Base-by-base conservation (phyloP, 2,797 vertebrate species). In the Periparus ater region DNA sequence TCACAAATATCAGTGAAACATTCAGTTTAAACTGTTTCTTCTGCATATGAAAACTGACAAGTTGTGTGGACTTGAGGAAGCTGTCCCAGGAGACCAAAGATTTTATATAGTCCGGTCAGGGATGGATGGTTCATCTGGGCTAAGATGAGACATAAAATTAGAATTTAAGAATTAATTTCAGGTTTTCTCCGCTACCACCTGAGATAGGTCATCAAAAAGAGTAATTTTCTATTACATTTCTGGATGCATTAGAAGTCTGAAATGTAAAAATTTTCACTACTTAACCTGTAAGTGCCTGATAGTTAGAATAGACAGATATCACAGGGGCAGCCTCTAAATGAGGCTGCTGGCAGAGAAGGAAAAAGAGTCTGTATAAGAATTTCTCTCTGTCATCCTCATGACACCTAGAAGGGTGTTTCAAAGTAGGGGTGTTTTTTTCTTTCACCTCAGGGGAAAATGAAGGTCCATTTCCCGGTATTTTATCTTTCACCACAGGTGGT, bases 81-180 rank as follows among this genome's bases (percentile, higher is more conserved):
- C 8, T 82, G 30, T 81, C 42, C 23, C 54, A 60, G 21, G 55
- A 85, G 23, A 70, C 29, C 26, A 50, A 70, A 57, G n/a, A 7
- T 70, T 79, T 94, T 73, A 40, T 36, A 12, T 76, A 76, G 75
- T 17, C n/a, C 9, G 23, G 10, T 61, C 72, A 79, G 53, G 86
- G 70, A 68, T 8, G 8, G 17, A 66, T 66, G 14, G 27, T 71
- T 89, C 29, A 74, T 67, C 26, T 53, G 30, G 22, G 17, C 26
- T 93, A 60, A 38, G 6, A 14, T 48, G 79, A 87, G 12, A n/a
- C 27, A 84, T 29, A 85, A 79, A 79, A 77, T n/a, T 27, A 36
- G 21, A 82, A 32, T 27, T 89, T 51, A 74, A 81, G 38, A 93
- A 87, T 47, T 89, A 36, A 91, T 92, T 92, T 87, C 60, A 74